Evolutionary conservation across 2,888 invertebrate genomes (phyloP), one percentile per base, ranked within the genome.

Genomic region (Hirudinaria manillensis): DNA sequence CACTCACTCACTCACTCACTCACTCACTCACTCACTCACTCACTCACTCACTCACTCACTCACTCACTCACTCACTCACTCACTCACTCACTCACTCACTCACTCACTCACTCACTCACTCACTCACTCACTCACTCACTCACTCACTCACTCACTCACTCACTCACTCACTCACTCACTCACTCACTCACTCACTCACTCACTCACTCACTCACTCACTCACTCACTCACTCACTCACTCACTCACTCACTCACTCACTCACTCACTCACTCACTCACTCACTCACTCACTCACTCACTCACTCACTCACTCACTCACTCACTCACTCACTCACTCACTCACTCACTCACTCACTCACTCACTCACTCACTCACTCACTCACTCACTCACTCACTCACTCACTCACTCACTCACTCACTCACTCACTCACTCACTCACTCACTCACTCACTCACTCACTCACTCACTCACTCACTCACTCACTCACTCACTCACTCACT

Each of bases 161-260:
- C 66, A 65, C 66, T 24, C 66, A 27, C 66, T 53, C 53, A 53
- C 53, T 53, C 53, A 53, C 53, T 53, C 53, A 53, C 53, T 53
- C 53, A 53, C 53, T 53, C 53, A 53, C 53, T 53, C 53, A 53
- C 53, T 53, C 53, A 53, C 53, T 32, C 24, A 51, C 27, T 29
- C 13, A 73, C 73, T 45, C 65, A 61, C 73, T 45, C 73, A 73
- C 65, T 29, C 73, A 73, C 73, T 56, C 56, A 7, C 56, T 56
- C 61, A 16, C 24, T 61, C 61, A 7, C 7, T 61, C 61, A 21
- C 6, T n/a, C 61, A 27, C 29, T 36, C 24, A 7, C 21, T n/a
- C 24, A 21, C n/a, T 56, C 56, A 7, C 27, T 56, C 56, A 7
- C 56, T 56, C 56, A 7, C 56, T 56, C 61, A 16, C 24, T 61